phyloP scores from a whole-genome alignment of 2,113 vertebrate species.

The Oncorhynchus masou region DNA sequence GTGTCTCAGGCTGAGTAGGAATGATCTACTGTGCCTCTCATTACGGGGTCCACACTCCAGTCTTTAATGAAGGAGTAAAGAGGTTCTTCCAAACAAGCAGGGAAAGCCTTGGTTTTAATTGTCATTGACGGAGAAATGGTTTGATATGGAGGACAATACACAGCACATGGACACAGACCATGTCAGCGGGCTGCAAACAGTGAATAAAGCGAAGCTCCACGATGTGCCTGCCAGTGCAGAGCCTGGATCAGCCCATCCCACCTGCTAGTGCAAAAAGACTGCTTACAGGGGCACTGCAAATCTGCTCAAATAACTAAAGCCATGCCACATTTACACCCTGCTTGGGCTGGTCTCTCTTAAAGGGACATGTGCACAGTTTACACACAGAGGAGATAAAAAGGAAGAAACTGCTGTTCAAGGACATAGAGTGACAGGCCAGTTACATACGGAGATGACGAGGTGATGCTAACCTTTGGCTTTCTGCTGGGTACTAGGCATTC shows the following conservation, averaged over 20 bases:
- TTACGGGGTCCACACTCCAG: too few relatives aligned
- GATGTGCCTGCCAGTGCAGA: slow-evolving; percentile 10
- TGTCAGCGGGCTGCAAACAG: slow-evolving; percentile 39
- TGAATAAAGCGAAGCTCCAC: slow-evolving; percentile 40
- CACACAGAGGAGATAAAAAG: slow-evolving; percentile 62
- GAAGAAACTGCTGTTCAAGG: slow-evolving; percentile 51
- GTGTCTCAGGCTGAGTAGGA: slow-evolving; percentile 27
- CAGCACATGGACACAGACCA: slow-evolving; percentile 25
- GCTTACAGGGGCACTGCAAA: slow-evolving; percentile 62
- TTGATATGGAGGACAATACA: slow-evolving; percentile 40
- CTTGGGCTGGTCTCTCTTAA: slow-evolving; percentile 68
- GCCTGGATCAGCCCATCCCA: slow-evolving; percentile 48
- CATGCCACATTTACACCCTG: slow-evolving; percentile 65
- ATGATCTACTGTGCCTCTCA: slow-evolving; percentile 4
- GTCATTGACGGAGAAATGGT: slow-evolving; percentile 28
- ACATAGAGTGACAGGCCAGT: slow-evolving; percentile 56
- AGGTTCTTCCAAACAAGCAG: slow-evolving; percentile 32
- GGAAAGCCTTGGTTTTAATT: slow-evolving; percentile 11
- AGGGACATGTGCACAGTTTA: slow-evolving; percentile 79
- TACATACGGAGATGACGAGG: slow-evolving; percentile 27
- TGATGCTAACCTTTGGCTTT: slow-evolving; percentile 53
- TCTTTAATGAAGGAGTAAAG: slow-evolving; percentile 1
- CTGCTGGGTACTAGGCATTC: slow-evolving; percentile 58
- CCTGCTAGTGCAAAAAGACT: slow-evolving; percentile 56
- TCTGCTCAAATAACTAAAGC: slow-evolving; percentile 68